Percentiles rank a stretch among this genome's conserved stretches.
Evolutionary conservation across 2,113 vertebrate species (phyloP).

Genomic region (Pterocles gutturalis): DNA sequence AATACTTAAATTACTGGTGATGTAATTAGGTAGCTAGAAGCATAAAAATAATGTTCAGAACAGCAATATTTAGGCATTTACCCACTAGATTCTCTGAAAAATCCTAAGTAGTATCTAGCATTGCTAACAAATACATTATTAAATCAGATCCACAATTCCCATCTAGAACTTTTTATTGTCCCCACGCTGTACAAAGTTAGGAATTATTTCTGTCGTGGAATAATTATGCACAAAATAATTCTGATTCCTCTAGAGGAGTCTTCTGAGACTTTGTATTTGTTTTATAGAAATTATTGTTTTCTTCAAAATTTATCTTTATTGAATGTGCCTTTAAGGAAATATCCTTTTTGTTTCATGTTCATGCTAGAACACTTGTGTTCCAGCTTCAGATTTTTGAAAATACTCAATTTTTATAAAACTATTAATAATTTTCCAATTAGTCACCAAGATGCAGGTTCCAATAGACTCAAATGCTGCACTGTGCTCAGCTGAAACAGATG

Average conservation of each 20-base stretch:
- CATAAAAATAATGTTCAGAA: background rate
- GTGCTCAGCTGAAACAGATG: background rate
- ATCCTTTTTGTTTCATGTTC: background rate
- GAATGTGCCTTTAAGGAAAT: background rate
- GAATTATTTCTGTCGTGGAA: background rate
- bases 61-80: background rate
- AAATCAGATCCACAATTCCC: background rate
- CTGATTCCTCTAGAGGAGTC: background rate
- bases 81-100: background rate
- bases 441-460: background rate
- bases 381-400: background rate
- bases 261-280: background rate
- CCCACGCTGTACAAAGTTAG: background rate
- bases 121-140: background rate
- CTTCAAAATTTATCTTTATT: background rate
- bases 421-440: background rate
- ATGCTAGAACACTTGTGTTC: background rate
- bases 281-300: background rate
- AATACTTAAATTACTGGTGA: background rate
- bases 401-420: background rate
- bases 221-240: background rate
- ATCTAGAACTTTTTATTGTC: background rate
- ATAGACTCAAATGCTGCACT: background rate
- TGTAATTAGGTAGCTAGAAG: background rate
- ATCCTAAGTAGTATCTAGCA: background rate